Conservation (phyloP, 2,113 vertebrate species). For the Nicator chloris region DNA sequence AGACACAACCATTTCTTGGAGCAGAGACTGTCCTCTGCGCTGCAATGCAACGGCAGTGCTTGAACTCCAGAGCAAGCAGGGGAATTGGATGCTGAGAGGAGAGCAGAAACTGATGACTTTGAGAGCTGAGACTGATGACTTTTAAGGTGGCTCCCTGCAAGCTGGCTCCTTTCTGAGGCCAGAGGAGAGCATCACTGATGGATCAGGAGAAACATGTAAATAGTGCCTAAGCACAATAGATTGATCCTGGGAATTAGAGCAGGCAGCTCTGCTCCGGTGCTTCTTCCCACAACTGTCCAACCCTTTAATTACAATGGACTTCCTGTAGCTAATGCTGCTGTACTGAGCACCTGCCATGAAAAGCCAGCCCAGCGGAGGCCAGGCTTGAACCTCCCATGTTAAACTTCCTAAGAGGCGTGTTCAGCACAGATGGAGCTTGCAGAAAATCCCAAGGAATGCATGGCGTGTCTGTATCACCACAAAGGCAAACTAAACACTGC, state of each 20-base stretch:
- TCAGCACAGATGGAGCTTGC: not conserved
- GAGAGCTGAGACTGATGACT: not conserved
- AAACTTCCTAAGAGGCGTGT: not conserved
- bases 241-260: not conserved
- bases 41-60: not conserved
- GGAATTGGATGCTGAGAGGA: not conserved
- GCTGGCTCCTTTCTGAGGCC: not conserved
- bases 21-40: not conserved
- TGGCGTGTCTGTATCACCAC: fast-evolving
- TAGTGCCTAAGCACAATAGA: not conserved
- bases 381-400: fast-evolving
- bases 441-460: not conserved
- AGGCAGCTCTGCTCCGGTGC: not conserved
- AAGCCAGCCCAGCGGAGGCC: not conserved
- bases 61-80: not conserved
- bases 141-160: not conserved
- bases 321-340: not conserved
- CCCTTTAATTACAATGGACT: too few species aligned
- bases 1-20: not conserved
- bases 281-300: not conserved
- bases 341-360: not conserved
- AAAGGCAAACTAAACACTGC: not conserved
- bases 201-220: not conserved
- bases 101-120: not conserved
- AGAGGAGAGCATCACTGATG: not conserved